phyloP scores from a whole-genome alignment of 2,113 vertebrate genomes.

The Cyanoderma ruficeps region DNA sequence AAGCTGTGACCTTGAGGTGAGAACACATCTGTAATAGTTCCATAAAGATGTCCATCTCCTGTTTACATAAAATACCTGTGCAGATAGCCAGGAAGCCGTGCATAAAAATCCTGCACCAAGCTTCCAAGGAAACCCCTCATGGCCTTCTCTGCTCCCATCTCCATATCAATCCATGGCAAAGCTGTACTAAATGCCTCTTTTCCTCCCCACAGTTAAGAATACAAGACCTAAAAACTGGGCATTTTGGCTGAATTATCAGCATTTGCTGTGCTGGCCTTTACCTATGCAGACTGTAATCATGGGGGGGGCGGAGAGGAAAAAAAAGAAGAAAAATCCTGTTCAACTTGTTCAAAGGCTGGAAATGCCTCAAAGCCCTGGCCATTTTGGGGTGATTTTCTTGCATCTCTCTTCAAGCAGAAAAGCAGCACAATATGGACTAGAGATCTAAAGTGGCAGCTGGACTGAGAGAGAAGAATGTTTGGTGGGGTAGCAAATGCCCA shows the following conservation, averaged over 20 bases:
- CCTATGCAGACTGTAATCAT: background rate
- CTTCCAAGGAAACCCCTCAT: background rate
- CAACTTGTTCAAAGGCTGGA: background rate
- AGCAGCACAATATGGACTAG: background rate
- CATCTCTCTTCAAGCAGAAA: background rate
- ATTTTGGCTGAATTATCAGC: background rate
- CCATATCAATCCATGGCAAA: background rate
- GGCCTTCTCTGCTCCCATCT: background rate
- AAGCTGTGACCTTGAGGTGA: background rate
- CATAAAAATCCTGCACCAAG: conserved; percentile 18
- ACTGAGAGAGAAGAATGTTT: background rate
- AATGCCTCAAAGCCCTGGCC: background rate
- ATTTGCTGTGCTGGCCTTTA: background rate
- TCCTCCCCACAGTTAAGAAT: background rate
- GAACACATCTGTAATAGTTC: background rate
- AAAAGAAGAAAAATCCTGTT: background rate
- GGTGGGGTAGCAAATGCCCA: accelerated
- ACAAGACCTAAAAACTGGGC: background rate
- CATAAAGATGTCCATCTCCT: background rate
- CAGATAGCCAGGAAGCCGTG: background rate
- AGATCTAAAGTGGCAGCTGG: background rate
- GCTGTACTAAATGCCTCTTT: background rate
- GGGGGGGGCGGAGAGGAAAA: no score
- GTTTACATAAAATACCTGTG: background rate
- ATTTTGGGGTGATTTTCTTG: background rate